Evolutionary conservation across 2,888 invertebrate genomes (phyloP).

Genomic region (Pyrochroa serraticornis): DNA sequence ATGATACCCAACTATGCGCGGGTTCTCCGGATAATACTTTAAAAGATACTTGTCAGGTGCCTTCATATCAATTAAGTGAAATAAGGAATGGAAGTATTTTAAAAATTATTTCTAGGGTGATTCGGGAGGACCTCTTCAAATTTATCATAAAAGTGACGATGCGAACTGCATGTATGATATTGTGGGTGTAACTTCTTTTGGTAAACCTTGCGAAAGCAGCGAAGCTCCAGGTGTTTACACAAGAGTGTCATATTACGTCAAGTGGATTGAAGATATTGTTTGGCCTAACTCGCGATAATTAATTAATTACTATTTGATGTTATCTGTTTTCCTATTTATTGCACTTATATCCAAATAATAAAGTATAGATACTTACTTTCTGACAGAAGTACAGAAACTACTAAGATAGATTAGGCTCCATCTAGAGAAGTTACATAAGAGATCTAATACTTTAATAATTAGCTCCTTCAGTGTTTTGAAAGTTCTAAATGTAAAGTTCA

Average conservation of each 20-base stretch:
- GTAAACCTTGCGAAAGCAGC: constrained; percentile 55
- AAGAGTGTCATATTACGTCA: constrained; percentile 57
- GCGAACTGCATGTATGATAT: constrained; percentile 59
- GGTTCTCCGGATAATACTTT: constrained; percentile 53
- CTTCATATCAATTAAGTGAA: too few relatives aligned
- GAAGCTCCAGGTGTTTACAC: constrained; percentile 59
- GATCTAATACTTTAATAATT: too few relatives aligned
- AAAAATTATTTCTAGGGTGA: constrained; percentile 54
- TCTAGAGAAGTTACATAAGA: too few relatives aligned
- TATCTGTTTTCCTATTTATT: too few relatives aligned
- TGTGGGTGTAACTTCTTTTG: constrained; percentile 60
- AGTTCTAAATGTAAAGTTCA: too few relatives aligned
- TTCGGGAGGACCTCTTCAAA: constrained; percentile 67
- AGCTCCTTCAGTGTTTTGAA: too few relatives aligned
- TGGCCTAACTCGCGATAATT: constrained; percentile 49
- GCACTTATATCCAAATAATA: too few relatives aligned
- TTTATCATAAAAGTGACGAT: constrained; percentile 36
- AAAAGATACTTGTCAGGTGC: constrained; percentile 62
- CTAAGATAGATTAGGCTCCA: too few relatives aligned
- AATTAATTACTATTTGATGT: too few relatives aligned
- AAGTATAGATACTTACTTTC: too few relatives aligned
- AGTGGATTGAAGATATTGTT: constrained; percentile 61
- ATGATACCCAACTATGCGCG: constrained; percentile 62
- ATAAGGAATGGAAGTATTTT: too few relatives aligned
- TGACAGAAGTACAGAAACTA: too few relatives aligned